Evolutionary conservation across 2,888 invertebrate genomes (phyloP).

Genomic region (Caradrina clavipalpis): DNA sequence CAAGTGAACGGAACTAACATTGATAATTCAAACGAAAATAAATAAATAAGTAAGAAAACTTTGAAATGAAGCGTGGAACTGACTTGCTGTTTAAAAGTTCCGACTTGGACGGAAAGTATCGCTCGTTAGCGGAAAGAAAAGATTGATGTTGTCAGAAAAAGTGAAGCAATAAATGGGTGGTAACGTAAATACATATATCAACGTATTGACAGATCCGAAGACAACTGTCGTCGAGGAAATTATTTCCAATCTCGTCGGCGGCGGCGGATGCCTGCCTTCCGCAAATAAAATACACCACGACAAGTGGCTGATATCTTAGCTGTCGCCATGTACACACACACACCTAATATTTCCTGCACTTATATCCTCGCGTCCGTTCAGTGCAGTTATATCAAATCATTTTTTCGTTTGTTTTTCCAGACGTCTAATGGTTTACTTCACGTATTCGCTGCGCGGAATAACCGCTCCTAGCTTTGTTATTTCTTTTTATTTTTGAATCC

Average conservation of each 20-base stretch:
- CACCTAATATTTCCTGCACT: constrained; percentile 1
- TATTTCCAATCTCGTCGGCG: constrained; percentile 56
- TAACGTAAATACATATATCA: constrained; percentile 57
- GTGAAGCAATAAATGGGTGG: constrained; percentile 48
- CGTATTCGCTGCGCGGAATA: constrained; percentile 8
- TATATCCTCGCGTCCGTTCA: not conserved
- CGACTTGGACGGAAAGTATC: constrained; percentile 41
- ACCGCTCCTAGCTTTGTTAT: constrained; percentile 2
- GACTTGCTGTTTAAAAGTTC: constrained; percentile 54
- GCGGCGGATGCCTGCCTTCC: constrained; percentile 57
- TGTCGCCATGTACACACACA: constrained; percentile 5
- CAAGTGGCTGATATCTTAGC: constrained; percentile 49
- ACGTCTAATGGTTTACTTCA: constrained; percentile 1
- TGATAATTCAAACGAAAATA: constrained; percentile 54
- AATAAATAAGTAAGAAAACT: constrained; percentile 54
- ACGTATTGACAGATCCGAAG: constrained; percentile 54
- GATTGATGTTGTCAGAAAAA: constrained; percentile 52
- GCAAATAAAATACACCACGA: constrained; percentile 56
- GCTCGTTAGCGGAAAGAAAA: constrained; percentile 55
- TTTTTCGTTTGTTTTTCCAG: not conserved
- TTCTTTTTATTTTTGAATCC: constrained; percentile 24
- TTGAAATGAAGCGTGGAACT: constrained; percentile 49
- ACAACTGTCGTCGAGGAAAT: constrained; percentile 65
- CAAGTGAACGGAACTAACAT: constrained; percentile 34
- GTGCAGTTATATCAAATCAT: constrained; percentile 6